These are phyloP conservation scores for Pseudochirops corinnae DNA, from an alignment of 2,797 vertebrate species.

Conservation along the genomic window DNA sequence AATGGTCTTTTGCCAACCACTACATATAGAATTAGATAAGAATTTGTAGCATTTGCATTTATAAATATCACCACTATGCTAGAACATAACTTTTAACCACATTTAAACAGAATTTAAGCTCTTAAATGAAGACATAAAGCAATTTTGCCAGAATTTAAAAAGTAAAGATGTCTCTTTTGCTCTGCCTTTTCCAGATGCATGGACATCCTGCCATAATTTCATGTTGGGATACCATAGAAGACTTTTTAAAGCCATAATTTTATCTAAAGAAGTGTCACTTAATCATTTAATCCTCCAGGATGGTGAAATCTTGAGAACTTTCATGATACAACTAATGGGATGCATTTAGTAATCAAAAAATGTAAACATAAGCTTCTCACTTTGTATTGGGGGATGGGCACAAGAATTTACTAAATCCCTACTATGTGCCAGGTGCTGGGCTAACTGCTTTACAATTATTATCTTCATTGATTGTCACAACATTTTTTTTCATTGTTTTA, in stretches of 20 bases:
- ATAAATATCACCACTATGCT: not conserved
- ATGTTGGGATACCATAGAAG: not conserved
- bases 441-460: not conserved
- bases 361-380: not conserved
- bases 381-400: not conserved
- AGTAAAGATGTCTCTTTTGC: not conserved
- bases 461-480: not conserved
- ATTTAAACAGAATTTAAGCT: constrained; percentile 11
- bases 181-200: constrained; percentile 19
- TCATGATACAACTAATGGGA: not conserved
- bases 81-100: not conserved
- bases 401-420: not conserved
- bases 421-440: not conserved
- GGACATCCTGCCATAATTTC: not conserved
- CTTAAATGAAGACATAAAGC: not conserved
- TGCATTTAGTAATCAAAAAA: not conserved
- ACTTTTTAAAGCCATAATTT: not conserved
- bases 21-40: not conserved
- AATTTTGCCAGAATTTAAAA: constrained; percentile 27
- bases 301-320: not conserved
- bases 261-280: not conserved
- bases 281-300: not conserved
- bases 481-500: not conserved
- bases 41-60: not conserved
- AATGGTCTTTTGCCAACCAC: not conserved